phyloP scores from a whole-genome alignment of 2,888 invertebrate genomes.

The Leptinotarsa rubiginosa region DNA sequence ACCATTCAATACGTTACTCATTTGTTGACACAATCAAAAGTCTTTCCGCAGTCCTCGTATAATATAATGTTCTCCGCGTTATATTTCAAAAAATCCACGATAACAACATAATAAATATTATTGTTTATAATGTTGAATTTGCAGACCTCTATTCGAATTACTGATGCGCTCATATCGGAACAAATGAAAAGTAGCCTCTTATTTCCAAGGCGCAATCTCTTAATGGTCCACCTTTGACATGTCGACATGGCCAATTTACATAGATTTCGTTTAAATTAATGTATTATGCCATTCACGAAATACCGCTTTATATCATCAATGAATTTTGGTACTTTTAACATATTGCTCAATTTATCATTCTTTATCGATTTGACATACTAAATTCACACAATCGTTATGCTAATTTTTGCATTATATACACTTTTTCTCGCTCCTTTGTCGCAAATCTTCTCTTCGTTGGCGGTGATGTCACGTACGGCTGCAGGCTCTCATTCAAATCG shows the following conservation, averaged over 20 bases:
- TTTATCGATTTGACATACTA: slow-evolving; percentile 9
- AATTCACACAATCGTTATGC: not conserved
- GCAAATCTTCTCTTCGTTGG: not conserved
- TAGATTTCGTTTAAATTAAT: slow-evolving; percentile 29
- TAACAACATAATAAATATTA: slow-evolving; percentile 25
- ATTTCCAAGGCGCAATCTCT: slow-evolving; percentile 34
- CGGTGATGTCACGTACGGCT: not conserved
- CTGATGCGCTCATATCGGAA: slow-evolving; percentile 9
- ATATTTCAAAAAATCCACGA: slow-evolving; percentile 1
- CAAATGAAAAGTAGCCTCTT: slow-evolving; percentile 30
- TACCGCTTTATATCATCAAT: slow-evolving; percentile 14
- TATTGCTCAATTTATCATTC: slow-evolving; percentile 5
- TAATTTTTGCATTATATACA: slow-evolving; percentile 4
- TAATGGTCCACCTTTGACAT: slow-evolving; percentile 46
- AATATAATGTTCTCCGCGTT: not conserved
- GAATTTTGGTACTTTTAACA: slow-evolving; percentile 6
- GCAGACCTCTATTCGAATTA: slow-evolving; percentile 4
- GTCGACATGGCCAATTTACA: slow-evolving; percentile 36
- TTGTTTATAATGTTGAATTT: slow-evolving; percentile 30
- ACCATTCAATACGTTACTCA: no score
- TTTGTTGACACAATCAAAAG: no score
- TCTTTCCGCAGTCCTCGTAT: not conserved
- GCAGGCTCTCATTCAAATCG: not conserved
- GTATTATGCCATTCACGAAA: slow-evolving; percentile 13
- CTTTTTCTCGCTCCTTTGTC: not conserved